These are phyloP conservation scores for Pegoplata infirma DNA, from an alignment of 2,888 invertebrate species.

Conservation along the genomic window DNA sequence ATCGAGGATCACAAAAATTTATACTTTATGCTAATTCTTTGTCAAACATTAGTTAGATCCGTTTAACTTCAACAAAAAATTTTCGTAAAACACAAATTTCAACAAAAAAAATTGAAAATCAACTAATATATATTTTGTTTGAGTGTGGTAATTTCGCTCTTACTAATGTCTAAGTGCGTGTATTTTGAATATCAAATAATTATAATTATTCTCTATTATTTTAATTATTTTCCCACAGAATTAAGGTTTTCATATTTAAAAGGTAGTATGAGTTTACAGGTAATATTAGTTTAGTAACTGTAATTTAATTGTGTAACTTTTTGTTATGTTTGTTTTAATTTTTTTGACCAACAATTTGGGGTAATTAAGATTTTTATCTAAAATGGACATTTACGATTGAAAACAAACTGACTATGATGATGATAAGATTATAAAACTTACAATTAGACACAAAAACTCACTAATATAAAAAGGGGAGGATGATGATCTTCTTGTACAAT, in stretches of 20 bases:
- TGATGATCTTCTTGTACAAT: not conserved
- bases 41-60: too few relatives aligned
- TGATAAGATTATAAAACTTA: conserved; percentile 23
- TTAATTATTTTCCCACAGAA: conserved; percentile 52
- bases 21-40: too few relatives aligned
- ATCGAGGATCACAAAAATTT: too few relatives aligned
- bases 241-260: conserved; percentile 1
- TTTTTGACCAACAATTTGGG: conserved; percentile 37
- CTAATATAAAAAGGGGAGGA: conserved; percentile 4
- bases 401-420: conserved; percentile 18
- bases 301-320: conserved; percentile 44
- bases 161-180: too few relatives aligned
- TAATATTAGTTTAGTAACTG: conserved; percentile 35
- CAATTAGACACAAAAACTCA: not conserved
- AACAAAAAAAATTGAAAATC: too few relatives aligned
- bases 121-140: too few relatives aligned
- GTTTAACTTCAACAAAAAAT: too few relatives aligned
- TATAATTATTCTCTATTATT: conserved; percentile 32
- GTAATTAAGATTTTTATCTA: conserved; percentile 53
- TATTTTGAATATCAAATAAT: conserved; percentile 29
- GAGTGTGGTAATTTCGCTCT: too few relatives aligned
- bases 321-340: too few relatives aligned
- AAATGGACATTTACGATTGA: conserved; percentile 43
- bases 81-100: too few relatives aligned
- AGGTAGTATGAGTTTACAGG: conserved; percentile 15